Evolutionary conservation across 2,797 vertebrate species (phyloP).

Genomic region (Gallinago stenura): DNA sequence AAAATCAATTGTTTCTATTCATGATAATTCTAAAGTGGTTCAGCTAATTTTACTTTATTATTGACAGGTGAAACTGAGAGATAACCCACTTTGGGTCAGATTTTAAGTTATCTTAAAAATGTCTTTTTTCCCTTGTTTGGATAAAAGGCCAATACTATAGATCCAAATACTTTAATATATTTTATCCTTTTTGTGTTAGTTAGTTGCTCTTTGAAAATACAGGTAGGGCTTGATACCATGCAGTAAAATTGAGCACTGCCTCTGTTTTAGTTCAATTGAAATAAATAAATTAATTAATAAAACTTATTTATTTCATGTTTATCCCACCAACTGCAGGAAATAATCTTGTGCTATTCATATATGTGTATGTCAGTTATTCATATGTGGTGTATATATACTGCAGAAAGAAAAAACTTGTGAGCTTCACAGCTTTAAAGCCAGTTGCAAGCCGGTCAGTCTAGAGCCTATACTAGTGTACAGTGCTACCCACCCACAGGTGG

Average conservation of each 20-base stretch:
- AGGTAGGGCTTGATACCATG: background rate
- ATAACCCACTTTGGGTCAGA: too few relatives aligned
- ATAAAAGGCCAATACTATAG: background rate
- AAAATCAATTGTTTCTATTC: background rate
- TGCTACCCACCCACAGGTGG: background rate
- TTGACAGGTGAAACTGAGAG: background rate
- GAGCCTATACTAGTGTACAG: background rate
- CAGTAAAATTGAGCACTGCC: background rate
- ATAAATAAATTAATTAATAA: too few relatives aligned
- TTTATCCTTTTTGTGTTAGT: background rate
- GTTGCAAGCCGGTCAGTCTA: background rate
- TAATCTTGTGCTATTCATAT: background rate
- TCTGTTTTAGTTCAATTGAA: background rate
- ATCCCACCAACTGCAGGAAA: background rate
- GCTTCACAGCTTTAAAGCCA: background rate
- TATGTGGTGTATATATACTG: background rate
- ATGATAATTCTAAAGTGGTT: background rate
- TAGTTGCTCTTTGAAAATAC: background rate
- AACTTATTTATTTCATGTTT: too few relatives aligned
- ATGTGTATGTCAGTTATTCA: background rate
- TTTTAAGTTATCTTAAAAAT: background rate
- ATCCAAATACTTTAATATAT: background rate
- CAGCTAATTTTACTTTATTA: background rate
- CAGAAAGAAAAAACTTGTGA: background rate
- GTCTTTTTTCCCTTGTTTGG: background rate